phyloP scores from a whole-genome alignment of 1,140 invertebrate species.

The Arctopsyche grandis region DNA sequence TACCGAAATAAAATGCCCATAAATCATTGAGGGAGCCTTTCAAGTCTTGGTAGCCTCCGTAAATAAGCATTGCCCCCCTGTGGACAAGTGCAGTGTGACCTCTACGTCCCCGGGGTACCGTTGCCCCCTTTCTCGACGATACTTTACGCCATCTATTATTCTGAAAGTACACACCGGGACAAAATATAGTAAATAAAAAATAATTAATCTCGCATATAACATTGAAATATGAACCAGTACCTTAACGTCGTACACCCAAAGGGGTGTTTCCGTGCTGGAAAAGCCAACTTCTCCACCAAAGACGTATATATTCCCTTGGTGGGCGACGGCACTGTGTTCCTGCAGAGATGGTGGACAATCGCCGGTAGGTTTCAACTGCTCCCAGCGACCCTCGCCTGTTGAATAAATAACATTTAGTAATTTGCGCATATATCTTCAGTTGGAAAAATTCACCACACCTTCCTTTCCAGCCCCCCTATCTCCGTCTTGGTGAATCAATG shows the following conservation, averaged over 20 bases:
- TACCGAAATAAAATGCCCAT: slow-evolving; percentile 91
- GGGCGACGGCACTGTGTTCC: slow-evolving; percentile 85
- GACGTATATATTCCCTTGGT: slow-evolving; percentile 80
- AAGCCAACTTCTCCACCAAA: slow-evolving; percentile 91
- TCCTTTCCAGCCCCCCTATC: no score
- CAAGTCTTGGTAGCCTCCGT: slow-evolving; percentile 90
- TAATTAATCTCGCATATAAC: neutral
- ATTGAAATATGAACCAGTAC: slow-evolving; percentile 60
- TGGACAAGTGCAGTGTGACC: slow-evolving; percentile 86
- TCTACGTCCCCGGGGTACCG: slow-evolving; percentile 79
- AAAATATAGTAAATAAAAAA: slow-evolving; percentile 10
- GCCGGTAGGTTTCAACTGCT: slow-evolving; percentile 74
- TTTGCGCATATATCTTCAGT: no score
- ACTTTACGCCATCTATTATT: slow-evolving; percentile 77
- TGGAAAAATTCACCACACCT: no score
- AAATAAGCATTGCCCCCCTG: slow-evolving; percentile 83
- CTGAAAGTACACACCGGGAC: slow-evolving; percentile 59
- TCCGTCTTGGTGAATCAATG: slow-evolving; percentile 15
- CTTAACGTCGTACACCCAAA: slow-evolving; percentile 88
- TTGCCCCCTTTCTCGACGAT: slow-evolving; percentile 62
- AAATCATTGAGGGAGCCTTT: slow-evolving; percentile 85
- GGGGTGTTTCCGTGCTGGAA: slow-evolving; percentile 82
- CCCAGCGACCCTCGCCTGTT: slow-evolving; percentile 75
- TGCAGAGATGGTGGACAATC: slow-evolving; percentile 82
- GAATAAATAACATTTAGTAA: slow-evolving; percentile 48